Base-by-base conservation (phyloP, 2,113 vertebrate genomes). In the Excalfactoria chinensis region DNA sequence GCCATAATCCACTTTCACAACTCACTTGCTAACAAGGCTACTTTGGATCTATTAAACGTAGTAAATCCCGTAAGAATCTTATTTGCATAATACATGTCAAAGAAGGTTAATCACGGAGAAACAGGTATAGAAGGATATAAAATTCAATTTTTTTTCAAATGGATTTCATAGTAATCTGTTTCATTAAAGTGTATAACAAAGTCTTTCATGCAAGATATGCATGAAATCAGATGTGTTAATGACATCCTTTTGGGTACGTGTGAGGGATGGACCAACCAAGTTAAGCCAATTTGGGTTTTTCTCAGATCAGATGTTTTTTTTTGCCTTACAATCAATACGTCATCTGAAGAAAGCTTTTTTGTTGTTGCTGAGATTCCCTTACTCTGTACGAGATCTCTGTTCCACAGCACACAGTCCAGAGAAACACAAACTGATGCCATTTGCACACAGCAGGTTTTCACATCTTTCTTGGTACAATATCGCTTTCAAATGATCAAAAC, bases 31-130 rank as follows among this genome's bases (percentile, higher is more conserved):
- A 91, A 85, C 87, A 48, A 89, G 75, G 85, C 85, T 51, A 43
- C 92, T 95, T 95, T 74, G 35, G 69, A 53, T n/a, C 78, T 32
- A 80, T 74, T 91, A 80, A 91, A 91, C 2, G 64, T 8, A 28
- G 56, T 32, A 91, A 93, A 88, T 77, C 90, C 76, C 0, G 6
- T 71, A 59, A 88, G 92, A 71, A 56, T 66, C 76, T 86, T 21
- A 67, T 91, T 93, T 85, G 85, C 86, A 88, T 91, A 93, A 88
- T 64, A 20, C 90, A 64, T 49, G 23, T 70, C 79, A 73, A 32
- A 88, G 87, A 63, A 91, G 85, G 95, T 84, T 96, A 95, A 96
- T 83, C 90, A 4, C 46, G 14, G 35, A 66, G 72, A 59, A 88
- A 68, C 60, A 86, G 88, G 88, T 81, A 25, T 1, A 43, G 72